Evolutionary conservation across 1,140 invertebrate species (phyloP), one percentile per base, ranked within the genome.

Genomic region (Leptestheria dahalacensis): DNA sequence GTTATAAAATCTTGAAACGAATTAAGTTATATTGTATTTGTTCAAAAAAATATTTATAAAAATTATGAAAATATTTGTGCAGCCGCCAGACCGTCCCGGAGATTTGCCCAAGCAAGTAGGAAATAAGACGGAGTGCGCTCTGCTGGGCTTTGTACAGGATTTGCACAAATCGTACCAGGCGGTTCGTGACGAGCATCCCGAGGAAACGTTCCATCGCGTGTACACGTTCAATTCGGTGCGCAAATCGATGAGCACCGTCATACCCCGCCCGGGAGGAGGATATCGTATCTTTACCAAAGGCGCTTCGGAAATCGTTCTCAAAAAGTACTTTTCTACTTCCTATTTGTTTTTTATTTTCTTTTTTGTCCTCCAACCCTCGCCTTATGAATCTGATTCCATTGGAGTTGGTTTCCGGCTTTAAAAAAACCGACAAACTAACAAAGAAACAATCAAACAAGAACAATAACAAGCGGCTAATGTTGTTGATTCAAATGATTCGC

Each of bases 151-250:
- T 77, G 88, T 99, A 46, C 69, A 87, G 62, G 87, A 81, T 55
- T 73, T 99, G 59, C 88, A 88, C 50, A 88, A 92, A 73, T 91
- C 83, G 72, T 98, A 97, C 77, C 89, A 97, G 70, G 80, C 81
- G 3, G 79, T 96, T 63, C 80, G 96, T 51, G 89, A 95, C 68
- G 81, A 90, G 68, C 79, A 83, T 66, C 86, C 96, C 20, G 95
- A 99, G 77, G 91, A 98, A 73, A 85, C 79, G 28, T 87, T 98
- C 70, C 90, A 89, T 28, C 82, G 92, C 64, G 94, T 99, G 11
- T 99, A 96, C 78, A 99, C 96, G 3, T 99, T 99, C 76, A 99
- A 99, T 77, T 98, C 94, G 50, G 90, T 93, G 55, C 82, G 96
- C 62, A 99, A 99, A 75, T 96, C 90, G 64, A 99, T 99, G 96